phyloP scores from a whole-genome alignment of 2,888 invertebrate species.

The Callimorpha dominula region DNA sequence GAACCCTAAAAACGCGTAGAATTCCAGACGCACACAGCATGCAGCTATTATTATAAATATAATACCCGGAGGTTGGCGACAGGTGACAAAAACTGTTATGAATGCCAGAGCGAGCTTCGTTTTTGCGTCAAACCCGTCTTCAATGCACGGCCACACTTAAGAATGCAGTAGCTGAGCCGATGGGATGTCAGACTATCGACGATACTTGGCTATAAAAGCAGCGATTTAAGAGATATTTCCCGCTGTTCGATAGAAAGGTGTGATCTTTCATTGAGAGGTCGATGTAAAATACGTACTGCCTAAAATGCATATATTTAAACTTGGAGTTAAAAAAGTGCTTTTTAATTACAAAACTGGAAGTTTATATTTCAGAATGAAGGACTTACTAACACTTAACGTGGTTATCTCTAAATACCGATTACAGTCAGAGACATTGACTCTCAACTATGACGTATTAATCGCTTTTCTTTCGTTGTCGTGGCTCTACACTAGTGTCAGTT shows the following conservation, averaged over 20 bases:
- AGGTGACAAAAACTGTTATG: conserved; percentile 81
- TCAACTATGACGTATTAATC: background rate
- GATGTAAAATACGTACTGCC: background rate
- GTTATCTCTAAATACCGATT: background rate
- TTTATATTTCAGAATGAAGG: no score
- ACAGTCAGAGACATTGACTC: background rate
- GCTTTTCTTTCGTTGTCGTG: conserved; percentile 17
- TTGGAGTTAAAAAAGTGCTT: no score
- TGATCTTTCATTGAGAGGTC: background rate
- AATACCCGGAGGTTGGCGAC: conserved; percentile 64
- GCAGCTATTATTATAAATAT: conserved; percentile 64
- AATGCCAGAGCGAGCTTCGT: conserved; percentile 71
- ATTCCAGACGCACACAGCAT: conserved; percentile 58
- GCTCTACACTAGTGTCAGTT: conserved; percentile 40
- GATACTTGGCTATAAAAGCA: conserved; percentile 43
- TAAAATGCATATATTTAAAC: no score
- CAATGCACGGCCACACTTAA: conserved; percentile 67
- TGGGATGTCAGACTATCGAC: conserved; percentile 44
- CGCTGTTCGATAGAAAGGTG: background rate
- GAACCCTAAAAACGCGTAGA: conserved; percentile 46
- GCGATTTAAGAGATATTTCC: conserved; percentile 20
- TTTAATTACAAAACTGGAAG: no score
- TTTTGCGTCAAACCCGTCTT: conserved; percentile 77
- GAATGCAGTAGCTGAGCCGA: conserved; percentile 65
- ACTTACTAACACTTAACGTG: background rate